These are phyloP conservation scores for Caenorhabditis sp. DNA, from an alignment of 2,888 invertebrate species.

Conservation along the genomic window DNA sequence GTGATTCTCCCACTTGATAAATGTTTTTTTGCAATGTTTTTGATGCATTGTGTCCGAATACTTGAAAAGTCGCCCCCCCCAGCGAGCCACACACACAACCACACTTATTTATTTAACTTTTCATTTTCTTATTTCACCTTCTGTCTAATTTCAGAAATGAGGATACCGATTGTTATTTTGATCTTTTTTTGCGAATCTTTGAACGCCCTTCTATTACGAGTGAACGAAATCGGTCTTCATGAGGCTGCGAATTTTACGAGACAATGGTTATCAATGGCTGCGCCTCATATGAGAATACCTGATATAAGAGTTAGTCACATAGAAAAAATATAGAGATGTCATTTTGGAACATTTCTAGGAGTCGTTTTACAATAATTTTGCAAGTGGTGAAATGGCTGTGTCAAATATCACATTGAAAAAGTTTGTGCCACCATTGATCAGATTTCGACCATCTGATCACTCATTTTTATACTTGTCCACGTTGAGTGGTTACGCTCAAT, in stretches of 20 bases:
- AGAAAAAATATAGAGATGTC: neutral
- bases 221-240: slow-evolving; percentile 61
- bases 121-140: slow-evolving; percentile 29
- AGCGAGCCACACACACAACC: neutral
- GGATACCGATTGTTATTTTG: neutral
- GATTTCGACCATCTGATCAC: slow-evolving; percentile 63
- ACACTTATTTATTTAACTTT: neutral
- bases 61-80: neutral
- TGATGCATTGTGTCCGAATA: neutral
- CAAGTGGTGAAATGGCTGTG: slow-evolving; percentile 59
- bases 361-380: slow-evolving; percentile 57
- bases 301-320: slow-evolving; percentile 38
- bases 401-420: slow-evolving; percentile 55
- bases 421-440: slow-evolving; percentile 62
- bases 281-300: slow-evolving; percentile 61
- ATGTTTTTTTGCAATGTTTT: slow-evolving; percentile 5
- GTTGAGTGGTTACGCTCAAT: slow-evolving; percentile 60
- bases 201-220: slow-evolving; percentile 36
- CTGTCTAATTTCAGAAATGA: slow-evolving; percentile 14
- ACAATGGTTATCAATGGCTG: slow-evolving; percentile 63
- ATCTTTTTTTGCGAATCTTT: neutral
- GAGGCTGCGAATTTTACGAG: slow-evolving; percentile 66
- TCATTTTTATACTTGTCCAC: slow-evolving; percentile 64
- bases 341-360: slow-evolving; percentile 37
- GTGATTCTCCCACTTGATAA: slow-evolving; percentile 4